Evolutionary conservation across 2,797 vertebrate genomes (phyloP).

Genomic region (Silurus lanzhouensis): DNA sequence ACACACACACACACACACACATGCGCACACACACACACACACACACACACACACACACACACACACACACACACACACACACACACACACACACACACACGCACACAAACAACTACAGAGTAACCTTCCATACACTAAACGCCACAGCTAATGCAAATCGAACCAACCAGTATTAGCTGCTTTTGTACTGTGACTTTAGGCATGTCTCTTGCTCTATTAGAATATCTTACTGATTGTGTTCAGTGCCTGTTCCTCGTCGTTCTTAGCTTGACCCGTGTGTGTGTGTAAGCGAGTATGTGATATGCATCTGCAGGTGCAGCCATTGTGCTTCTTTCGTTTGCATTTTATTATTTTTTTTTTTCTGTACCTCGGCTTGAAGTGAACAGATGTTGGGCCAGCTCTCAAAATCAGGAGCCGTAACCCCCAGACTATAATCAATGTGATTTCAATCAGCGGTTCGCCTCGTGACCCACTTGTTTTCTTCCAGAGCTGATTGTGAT

Average conservation of each 20-base stretch:
- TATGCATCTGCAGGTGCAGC: constrained; percentile 47
- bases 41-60: not conserved
- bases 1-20: not conserved
- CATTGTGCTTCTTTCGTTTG: constrained; percentile 45
- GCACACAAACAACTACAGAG: not conserved
- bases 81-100: not conserved
- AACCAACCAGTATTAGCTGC: not conserved
- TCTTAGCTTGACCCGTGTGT: constrained; percentile 18
- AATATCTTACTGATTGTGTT: constrained; percentile 16
- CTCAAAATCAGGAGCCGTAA: constrained; percentile 71
- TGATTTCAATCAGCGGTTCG: constrained; percentile 77
- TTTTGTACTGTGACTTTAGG: not conserved
- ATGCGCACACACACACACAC: not conserved
- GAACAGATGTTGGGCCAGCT: constrained; percentile 77
- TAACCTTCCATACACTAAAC: not conserved
- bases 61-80: not conserved
- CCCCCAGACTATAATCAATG: constrained; percentile 72
- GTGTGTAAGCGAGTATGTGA: constrained; percentile 11
- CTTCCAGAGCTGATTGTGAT: constrained; percentile 74
- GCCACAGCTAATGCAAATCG: not conserved
- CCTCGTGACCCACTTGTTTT: constrained; percentile 78
- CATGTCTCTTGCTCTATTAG: constrained; percentile 15
- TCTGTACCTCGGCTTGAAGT: constrained; percentile 51
- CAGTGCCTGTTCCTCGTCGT: constrained; percentile 2
- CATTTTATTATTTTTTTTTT: constrained; percentile 38